Conservation (phyloP, 2,113 vertebrate species). For the Pomatostomus ruficeps region DNA sequence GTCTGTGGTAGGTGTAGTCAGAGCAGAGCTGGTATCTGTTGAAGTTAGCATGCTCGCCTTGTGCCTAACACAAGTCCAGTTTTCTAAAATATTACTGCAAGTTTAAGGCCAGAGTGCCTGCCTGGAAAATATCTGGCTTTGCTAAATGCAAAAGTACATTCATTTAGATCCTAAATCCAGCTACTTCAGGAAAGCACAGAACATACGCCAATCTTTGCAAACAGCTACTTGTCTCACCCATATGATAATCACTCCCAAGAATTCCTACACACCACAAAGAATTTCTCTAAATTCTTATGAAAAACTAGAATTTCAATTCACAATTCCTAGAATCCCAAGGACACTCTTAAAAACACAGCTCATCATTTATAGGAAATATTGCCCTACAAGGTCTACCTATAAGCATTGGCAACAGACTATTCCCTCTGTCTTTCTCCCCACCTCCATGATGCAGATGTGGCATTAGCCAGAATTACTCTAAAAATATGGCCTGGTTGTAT, state of each 20-base stretch:
- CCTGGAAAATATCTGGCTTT: not conserved
- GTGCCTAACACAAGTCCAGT: not conserved
- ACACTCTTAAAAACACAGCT: not conserved
- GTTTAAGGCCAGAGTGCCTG: not conserved
- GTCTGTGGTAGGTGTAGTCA: not conserved
- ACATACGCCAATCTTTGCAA: not conserved
- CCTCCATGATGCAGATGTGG: not conserved
- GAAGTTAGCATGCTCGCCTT: not conserved
- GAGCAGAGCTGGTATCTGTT: not conserved
- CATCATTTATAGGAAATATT: not conserved
- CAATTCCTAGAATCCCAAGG: not conserved
- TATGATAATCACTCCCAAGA: not conserved
- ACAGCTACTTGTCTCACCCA: too few relatives aligned
- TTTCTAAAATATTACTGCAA: not conserved
- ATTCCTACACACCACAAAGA: not conserved
- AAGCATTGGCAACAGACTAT: not conserved
- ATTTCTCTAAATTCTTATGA: not conserved
- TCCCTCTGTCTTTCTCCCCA: not conserved
- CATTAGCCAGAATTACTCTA: not conserved
- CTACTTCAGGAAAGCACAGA: not conserved
- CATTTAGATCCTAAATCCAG: not conserved
- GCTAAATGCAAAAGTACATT: not conserved
- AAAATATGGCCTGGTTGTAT: not conserved
- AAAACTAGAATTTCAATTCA: not conserved
- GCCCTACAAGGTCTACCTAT: not conserved